Evolutionary conservation across 1,140 invertebrate genomes (phyloP).

Genomic region (Tetramorium simillimum): DNA sequence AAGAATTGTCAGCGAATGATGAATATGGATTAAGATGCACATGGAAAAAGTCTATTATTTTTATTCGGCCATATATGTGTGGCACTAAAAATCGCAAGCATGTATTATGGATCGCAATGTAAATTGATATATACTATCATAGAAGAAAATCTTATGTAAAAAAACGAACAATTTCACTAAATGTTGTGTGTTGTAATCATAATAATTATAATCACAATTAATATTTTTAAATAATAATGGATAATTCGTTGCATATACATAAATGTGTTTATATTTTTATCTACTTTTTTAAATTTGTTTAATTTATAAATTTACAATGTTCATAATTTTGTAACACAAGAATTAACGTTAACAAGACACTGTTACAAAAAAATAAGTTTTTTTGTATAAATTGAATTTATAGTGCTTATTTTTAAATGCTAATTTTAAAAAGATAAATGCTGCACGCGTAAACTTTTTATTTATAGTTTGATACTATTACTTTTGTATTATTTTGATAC

Average conservation of each 20-base stretch:
- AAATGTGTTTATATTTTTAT: neutral
- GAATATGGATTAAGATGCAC: neutral
- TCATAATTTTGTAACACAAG: neutral
- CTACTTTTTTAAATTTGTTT: neutral
- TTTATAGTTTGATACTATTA: too few species aligned
- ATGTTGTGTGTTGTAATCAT: neutral
- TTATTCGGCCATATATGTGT: neutral
- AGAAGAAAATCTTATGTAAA: neutral
- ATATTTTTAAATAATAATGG: neutral
- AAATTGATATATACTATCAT: constrained; percentile 8
- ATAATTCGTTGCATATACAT: neutral
- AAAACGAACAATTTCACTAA: neutral
- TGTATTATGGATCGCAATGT: constrained; percentile 27
- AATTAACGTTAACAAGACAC: neutral
- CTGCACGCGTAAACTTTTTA: neutral
- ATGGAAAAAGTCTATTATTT: neutral
- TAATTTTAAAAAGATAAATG: neutral
- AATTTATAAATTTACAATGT: neutral
- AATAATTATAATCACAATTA: neutral
- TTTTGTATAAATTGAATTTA: neutral
- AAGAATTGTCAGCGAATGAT: neutral
- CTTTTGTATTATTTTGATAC: too few species aligned
- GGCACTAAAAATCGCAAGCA: neutral
- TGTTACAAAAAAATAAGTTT: neutral
- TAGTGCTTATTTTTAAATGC: neutral